Conservation (phyloP, 2,797 vertebrate genomes). For the Buphagus erythrorhynchus region DNA sequence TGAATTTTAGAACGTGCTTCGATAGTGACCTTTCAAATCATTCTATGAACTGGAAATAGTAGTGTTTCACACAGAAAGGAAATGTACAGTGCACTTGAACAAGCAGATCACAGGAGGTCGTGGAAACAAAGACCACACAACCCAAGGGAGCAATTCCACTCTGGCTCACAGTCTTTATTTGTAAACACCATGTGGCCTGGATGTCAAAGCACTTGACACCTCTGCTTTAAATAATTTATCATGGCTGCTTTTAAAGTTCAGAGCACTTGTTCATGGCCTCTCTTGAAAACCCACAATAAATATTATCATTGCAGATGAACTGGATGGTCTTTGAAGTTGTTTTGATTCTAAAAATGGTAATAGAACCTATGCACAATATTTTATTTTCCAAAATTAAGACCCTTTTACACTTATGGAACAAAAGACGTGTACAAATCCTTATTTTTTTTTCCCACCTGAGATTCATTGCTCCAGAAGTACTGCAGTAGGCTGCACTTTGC, state of each 20-base stretch:
- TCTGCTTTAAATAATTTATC: constrained; percentile 22
- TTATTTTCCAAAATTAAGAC: neutral
- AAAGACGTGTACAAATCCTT: neutral
- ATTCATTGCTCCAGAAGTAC: neutral
- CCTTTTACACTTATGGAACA: neutral
- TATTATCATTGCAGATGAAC: constrained; percentile 16
- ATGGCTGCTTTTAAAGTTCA: constrained; percentile 41
- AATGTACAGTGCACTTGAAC: neutral
- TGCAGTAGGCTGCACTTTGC: neutral
- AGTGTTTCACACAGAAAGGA: constrained; percentile 1
- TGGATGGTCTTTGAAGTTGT: constrained; percentile 1
- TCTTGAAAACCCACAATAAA: constrained; percentile 20
- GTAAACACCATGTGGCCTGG: neutral
- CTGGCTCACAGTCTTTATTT: neutral
- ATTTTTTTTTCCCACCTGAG: neutral
- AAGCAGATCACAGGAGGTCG: neutral
- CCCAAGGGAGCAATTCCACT: constrained; percentile 44
- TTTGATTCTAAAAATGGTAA: constrained; percentile 37
- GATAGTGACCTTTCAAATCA: neutral
- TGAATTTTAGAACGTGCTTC: neutral
- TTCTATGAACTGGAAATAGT: constrained; percentile 21
- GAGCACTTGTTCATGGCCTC: constrained; percentile 17
- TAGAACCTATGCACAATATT: neutral
- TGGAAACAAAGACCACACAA: constrained; percentile 45
- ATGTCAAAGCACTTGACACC: constrained; percentile 48